phyloP scores from a whole-genome alignment of 2,888 invertebrate genomes.

The Isoperla grammatica region DNA sequence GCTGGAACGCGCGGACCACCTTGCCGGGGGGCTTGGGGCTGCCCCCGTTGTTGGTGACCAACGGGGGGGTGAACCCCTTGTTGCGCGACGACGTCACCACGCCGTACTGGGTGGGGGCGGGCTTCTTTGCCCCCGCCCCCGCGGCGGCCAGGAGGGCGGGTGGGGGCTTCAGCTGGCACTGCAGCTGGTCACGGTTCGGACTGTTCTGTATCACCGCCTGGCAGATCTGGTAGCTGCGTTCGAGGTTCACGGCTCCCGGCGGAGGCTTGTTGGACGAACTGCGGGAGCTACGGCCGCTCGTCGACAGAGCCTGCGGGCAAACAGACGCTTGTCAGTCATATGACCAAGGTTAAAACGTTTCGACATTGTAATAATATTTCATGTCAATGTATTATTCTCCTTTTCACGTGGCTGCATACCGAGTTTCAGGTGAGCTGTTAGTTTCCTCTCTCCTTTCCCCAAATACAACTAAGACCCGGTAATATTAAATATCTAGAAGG shows the following conservation, averaged over 20 bases:
- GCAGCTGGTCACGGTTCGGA: constrained; percentile 80
- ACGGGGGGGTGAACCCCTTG: constrained; percentile 42
- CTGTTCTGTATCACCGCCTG: constrained; percentile 81
- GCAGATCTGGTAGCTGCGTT: constrained; percentile 91
- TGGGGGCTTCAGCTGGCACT: constrained; percentile 79
- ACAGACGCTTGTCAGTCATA: not conserved
- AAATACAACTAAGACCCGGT: not conserved
- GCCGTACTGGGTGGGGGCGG: constrained; percentile 43
- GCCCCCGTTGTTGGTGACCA: constrained; percentile 42
- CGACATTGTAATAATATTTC: too few species aligned
- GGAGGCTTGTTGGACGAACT: constrained; percentile 63
- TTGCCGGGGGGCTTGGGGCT: not conserved
- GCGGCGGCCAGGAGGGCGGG: constrained; percentile 61
- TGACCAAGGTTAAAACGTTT: too few species aligned
- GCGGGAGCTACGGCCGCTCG: constrained; percentile 27
- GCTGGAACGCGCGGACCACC: constrained; percentile 28
- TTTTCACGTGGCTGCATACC: too few species aligned
- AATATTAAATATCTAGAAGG: too few species aligned
- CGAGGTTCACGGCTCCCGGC: constrained; percentile 86
- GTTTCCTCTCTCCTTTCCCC: too few species aligned
- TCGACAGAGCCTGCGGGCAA: constrained; percentile 12
- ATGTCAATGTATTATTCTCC: too few species aligned
- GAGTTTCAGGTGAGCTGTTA: too few species aligned
- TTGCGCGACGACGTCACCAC: constrained; percentile 42
- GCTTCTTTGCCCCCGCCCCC: too few species aligned